Evolutionary conservation across 2,113 vertebrate genomes (phyloP), one percentile per base, ranked within the genome.

Genomic region (Ptychochromis oligacanthus): DNA sequence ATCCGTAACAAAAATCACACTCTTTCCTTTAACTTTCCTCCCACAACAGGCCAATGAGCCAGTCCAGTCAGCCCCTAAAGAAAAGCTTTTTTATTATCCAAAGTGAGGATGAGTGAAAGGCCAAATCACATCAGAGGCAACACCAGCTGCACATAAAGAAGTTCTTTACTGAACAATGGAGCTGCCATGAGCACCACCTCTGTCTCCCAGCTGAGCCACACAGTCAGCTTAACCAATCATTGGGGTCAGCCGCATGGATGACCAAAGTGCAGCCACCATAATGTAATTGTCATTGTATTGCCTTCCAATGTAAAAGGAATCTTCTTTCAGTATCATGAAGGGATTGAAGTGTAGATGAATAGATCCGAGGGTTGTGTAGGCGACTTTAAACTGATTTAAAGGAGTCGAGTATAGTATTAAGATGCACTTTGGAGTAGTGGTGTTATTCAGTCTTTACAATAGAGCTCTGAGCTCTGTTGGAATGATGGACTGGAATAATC

Each of bases 211-310:
- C 93, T 93, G 86, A 94, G 93, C 88, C 94, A 87, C 90, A 80
- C 89, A 86, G 92, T 56, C 85, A 78, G 83, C 86, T 93, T 87
- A 91, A 91, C 92, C 92, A 93, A 91, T 94, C 94, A 93, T 91
- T 90, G 90, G 88, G 94, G 92, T 92, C 93, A 89, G 93, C 89
- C 92, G 89, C 90, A 93, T 93, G 93, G 92, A 91, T 87, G 93
- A 94, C 92, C 93, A 93, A 85, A 93, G 94, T 92, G 95, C 93
- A 95, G 91, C 86, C 89, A 81, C 88, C 91, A 85, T 96, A 95
- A 96, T 96, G 93, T 93, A 94, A 96, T 95, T 94, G 93, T 95
- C 93, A 94, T 94, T 95, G 94, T 94, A 95, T 95, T 95, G 95
- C 93, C 92, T 93, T 90, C 91, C 85, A 85, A 94, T 92, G 92